Evolutionary conservation across 2,113 vertebrate genomes (phyloP).

Genomic region (Myotis lucifugus): DNA sequence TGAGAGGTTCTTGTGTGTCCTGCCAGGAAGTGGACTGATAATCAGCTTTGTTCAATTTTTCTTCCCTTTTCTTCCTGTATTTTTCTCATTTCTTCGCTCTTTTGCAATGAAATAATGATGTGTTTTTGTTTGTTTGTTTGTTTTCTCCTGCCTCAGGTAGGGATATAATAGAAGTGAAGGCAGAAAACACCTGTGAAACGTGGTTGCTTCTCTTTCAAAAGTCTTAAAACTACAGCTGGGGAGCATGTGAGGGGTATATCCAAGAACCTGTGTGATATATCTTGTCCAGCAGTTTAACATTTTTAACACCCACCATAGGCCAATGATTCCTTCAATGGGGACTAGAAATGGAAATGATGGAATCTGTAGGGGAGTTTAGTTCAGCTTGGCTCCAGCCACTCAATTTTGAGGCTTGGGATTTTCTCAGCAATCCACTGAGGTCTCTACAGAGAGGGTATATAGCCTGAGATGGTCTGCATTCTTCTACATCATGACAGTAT

Average conservation of each 20-base stretch:
- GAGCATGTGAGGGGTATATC: background rate
- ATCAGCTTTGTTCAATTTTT: background rate
- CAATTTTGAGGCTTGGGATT: too few species aligned
- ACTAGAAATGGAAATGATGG: background rate
- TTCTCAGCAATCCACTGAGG: too few species aligned
- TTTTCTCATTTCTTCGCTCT: background rate
- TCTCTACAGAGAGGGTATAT: background rate
- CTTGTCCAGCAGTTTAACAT: background rate
- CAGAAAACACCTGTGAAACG: background rate
- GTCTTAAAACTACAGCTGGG: background rate
- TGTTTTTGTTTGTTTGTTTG: too few species aligned
- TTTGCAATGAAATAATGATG: background rate
- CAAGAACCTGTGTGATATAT: background rate
- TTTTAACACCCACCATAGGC: background rate
- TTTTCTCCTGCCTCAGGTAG: background rate
- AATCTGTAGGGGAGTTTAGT: background rate
- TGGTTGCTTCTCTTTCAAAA: background rate
- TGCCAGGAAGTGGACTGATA: background rate
- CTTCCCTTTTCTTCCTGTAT: background rate
- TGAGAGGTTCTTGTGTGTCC: background rate
- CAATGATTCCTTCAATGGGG: background rate
- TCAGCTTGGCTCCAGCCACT: background rate
- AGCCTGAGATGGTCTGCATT: background rate
- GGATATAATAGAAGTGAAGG: background rate
- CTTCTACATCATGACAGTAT: background rate